Conservation (phyloP, 2,113 vertebrate species). For the Macroglossus sobrinus region DNA sequence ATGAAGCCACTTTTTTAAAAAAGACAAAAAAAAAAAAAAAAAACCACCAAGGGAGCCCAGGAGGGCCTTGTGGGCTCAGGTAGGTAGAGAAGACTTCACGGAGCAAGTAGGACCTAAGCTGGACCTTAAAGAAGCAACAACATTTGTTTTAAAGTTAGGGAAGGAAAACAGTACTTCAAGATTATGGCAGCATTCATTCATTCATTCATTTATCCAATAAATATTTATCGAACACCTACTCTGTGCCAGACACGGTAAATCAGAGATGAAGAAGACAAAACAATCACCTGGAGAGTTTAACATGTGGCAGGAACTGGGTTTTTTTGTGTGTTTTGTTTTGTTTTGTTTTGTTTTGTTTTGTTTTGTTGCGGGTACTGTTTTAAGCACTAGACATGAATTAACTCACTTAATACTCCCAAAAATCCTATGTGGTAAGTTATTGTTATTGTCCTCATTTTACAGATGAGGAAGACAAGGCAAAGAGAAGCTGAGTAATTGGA, state of each 20-base stretch:
- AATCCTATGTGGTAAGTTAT: not conserved
- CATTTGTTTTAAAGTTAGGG: not conserved
- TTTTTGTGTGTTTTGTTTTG: no score
- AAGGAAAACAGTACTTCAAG: not conserved
- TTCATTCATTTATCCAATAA: not conserved
- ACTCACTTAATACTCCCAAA: not conserved
- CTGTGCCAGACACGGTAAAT: not conserved
- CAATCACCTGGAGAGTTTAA: not conserved
- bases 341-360: no score
- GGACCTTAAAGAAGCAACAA: not conserved
- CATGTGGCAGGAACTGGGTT: not conserved
- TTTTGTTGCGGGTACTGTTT: not conserved
- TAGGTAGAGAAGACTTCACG: not conserved
- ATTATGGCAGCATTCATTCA: not conserved
- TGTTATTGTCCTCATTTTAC: not conserved
- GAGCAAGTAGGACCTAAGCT: not conserved
- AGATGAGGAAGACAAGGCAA: not conserved
- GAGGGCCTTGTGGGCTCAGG: not conserved
- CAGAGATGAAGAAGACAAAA: not conserved
- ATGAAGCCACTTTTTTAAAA: not conserved
- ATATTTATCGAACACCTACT: not conserved
- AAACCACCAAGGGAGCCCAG: not conserved
- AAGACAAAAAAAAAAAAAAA: not conserved
- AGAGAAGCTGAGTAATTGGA: not conserved
- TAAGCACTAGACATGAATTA: not conserved